Percentiles rank a stretch among this genome's conserved stretches.
phyloP scores from a whole-genome alignment of 2,113 vertebrate genomes.

The Capricornis sumatraensis region DNA sequence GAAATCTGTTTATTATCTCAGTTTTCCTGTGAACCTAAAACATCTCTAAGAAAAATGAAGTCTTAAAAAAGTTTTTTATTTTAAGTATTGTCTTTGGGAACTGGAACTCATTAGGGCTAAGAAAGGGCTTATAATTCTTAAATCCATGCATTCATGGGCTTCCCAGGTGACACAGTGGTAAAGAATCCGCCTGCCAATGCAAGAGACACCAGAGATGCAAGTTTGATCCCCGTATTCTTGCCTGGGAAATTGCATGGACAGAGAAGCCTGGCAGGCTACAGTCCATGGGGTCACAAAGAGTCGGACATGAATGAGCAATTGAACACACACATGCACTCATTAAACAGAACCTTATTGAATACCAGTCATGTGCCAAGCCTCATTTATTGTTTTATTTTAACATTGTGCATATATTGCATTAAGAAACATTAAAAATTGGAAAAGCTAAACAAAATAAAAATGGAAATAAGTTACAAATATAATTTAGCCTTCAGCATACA shows the following conservation, averaged over 20 bases:
- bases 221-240: neutral
- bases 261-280: neutral
- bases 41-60: neutral
- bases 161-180: neutral
- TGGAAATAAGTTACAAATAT: neutral
- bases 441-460: neutral
- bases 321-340: neutral
- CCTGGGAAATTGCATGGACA: neutral
- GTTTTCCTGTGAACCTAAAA: neutral
- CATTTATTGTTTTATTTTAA: slow-evolving; percentile 12
- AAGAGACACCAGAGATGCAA: neutral
- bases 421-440: neutral
- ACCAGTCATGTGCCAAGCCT: neutral
- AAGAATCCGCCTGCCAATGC: neutral
- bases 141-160: neutral
- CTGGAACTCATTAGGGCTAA: neutral
- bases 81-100: neutral
- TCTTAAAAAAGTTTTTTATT: neutral
- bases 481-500: neutral
- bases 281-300: neutral
- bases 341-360: neutral
- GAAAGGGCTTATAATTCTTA: neutral
- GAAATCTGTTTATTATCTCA: neutral
- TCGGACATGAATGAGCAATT: neutral
- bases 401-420: neutral